Evolutionary conservation across 2,888 invertebrate species (phyloP).

Genomic region (Danaus chrysippus): DNA sequence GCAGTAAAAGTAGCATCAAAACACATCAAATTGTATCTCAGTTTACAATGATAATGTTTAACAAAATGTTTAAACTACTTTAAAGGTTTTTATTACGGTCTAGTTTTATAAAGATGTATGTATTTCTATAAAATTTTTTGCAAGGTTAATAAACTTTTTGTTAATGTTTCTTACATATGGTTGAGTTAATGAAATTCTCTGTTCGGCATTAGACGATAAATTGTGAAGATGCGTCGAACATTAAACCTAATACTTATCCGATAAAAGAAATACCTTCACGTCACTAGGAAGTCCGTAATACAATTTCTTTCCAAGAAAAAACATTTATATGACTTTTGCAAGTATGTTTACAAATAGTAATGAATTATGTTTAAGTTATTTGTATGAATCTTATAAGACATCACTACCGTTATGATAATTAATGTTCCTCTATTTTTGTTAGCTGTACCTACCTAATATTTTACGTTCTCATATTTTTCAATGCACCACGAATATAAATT

Average conservation of each 20-base stretch:
- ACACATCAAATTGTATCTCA: too few relatives aligned
- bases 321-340: neutral
- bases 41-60: too few relatives aligned
- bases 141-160: neutral
- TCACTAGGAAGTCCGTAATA: neutral
- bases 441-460: constrained; percentile 21
- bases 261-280: constrained; percentile 4
- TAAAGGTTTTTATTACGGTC: too few relatives aligned
- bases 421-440: constrained; percentile 21
- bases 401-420: constrained; percentile 9
- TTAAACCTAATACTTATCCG: constrained; percentile 1
- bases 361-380: too few relatives aligned
- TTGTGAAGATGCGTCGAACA: constrained; percentile 2
- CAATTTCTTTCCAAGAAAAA: neutral
- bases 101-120: too few relatives aligned
- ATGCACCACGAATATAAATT: constrained; percentile 21
- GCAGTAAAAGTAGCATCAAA: too few relatives aligned
- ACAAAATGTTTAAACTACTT: too few relatives aligned
- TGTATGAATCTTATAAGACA: too few relatives aligned
- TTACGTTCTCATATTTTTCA: constrained; percentile 19
- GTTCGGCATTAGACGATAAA: constrained; percentile 8
- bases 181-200: constrained; percentile 24
- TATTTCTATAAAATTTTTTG: too few relatives aligned
- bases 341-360: too few relatives aligned
- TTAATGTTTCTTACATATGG: neutral